Base-by-base conservation (phyloP, 2,888 invertebrate species). In the Himalopsyche tibetana region DNA sequence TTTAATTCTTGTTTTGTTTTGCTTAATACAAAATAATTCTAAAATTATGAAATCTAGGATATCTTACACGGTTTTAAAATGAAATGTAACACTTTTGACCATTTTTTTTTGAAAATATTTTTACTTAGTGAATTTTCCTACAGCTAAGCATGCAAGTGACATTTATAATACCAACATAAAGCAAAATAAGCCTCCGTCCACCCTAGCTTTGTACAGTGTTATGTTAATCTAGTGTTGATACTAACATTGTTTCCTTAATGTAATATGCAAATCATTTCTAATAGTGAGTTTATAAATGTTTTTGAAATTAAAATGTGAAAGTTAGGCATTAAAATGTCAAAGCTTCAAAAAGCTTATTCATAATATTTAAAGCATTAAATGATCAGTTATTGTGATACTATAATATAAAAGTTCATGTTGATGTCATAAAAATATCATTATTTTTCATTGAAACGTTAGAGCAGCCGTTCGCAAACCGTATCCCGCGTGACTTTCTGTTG, bases 71-170 rank as follows among this genome's bases (percentile, higher is more conserved):
- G 38, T 9, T 15, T 15, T 74, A 4, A 74, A 74, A 74, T 74
- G 0, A 74, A 74, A 12, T 74, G 36, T 38, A 74, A 74, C 36
- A 38, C 74, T 12, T 36, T 74, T 74, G 28, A 38, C 3, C 74
- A 9, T 15, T 74, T 38, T 38, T 74, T 74, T 28, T 45, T 28
- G 2, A 28, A 28, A 15, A 51, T 51, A 15, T 74, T 38, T 38
- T 74, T 74, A 9, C 36, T 36, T 0, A 74, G 74, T 74, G 74
- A 38, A 74, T 36, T 74, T 74, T 74, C 15, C 74, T 12, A 74
- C 74, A 3, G 74, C 74, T 74, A 74, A 74, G 74, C 74, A 74
- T 74, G 36, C 74, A 74, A 74, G 74, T 38, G 74, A 74, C 74
- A 74, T 74, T 74, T 36, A 74, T 74, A 74, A 74, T 74, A 74